Percentiles rank a stretch among this genome's conserved stretches.
Evolutionary conservation across 2,113 vertebrate species (phyloP).

Genomic region (Mormyrus iriodes): DNA sequence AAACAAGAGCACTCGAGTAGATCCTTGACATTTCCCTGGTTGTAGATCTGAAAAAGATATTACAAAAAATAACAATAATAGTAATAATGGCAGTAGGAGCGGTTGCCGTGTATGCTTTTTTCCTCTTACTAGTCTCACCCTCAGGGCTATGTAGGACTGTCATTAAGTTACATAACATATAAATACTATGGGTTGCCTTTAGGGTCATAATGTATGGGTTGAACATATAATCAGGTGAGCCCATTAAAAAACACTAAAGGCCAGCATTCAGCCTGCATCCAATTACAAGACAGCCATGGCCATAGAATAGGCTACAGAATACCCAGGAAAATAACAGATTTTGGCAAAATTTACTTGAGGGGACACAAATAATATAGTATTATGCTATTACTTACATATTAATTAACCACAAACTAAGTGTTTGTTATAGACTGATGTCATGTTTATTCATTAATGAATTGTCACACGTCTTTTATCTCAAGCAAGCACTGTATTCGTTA

Average conservation of each 20-base stretch:
- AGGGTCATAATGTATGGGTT: background rate
- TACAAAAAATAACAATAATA: background rate
- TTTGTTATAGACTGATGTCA: background rate
- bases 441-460: too few relatives aligned
- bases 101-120: background rate
- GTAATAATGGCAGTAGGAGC: background rate
- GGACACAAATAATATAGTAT: background rate
- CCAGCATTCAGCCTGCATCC: background rate
- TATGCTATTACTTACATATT: background rate
- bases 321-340: background rate
- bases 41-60: background rate
- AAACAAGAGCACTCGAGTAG: background rate
- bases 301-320: background rate
- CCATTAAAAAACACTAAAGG: background rate
- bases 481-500: too few relatives aligned
- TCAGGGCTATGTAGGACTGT: background rate
- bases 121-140: background rate
- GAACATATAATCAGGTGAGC: background rate
- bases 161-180: slow-evolving; percentile 4
- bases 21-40: background rate
- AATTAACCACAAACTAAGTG: background rate
- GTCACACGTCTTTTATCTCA: too few relatives aligned
- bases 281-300: background rate
- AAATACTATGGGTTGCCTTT: background rate
- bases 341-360: background rate